Evolutionary conservation across 2,888 invertebrate species (phyloP).

Genomic region (Andrena camellia): DNA sequence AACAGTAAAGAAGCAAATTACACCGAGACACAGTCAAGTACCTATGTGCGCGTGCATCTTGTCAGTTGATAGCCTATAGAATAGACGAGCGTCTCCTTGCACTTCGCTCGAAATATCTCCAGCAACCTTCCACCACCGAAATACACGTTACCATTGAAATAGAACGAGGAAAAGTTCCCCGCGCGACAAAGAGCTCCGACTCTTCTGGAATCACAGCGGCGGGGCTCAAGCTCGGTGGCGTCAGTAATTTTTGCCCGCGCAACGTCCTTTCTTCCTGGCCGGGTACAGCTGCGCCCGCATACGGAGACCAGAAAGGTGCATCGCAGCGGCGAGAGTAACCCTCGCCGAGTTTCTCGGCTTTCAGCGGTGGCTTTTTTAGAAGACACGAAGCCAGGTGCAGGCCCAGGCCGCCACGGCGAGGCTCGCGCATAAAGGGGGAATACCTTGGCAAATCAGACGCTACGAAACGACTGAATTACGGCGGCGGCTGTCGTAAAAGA

Average conservation of each 20-base stretch:
- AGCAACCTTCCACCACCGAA: too few species aligned
- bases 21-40: too few species aligned
- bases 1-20: too few species aligned
- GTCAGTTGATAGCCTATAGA: too few species aligned
- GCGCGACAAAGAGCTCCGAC: background rate
- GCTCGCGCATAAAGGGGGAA: conserved; percentile 48
- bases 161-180: too few species aligned
- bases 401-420: conserved; percentile 1
- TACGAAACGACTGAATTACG: conserved; percentile 60
- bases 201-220: conserved; percentile 2
- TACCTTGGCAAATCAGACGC: conserved; percentile 59
- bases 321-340: conserved; percentile 57
- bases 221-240: background rate
- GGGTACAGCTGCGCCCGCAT: conserved; percentile 71
- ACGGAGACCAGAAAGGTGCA: conserved; percentile 68
- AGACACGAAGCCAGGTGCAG: conserved; percentile 52
- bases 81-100: too few species aligned
- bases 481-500: conserved; percentile 49
- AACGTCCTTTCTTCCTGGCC: conserved; percentile 22
- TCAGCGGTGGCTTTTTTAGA: conserved; percentile 51
- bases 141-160: too few species aligned
- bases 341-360: conserved; percentile 57
- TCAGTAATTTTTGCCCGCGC: conserved; percentile 31
- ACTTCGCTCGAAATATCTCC: too few species aligned
- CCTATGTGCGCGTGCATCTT: too few species aligned